phyloP scores from a whole-genome alignment of 2,888 invertebrate species.

The Epirrita christyi region DNA sequence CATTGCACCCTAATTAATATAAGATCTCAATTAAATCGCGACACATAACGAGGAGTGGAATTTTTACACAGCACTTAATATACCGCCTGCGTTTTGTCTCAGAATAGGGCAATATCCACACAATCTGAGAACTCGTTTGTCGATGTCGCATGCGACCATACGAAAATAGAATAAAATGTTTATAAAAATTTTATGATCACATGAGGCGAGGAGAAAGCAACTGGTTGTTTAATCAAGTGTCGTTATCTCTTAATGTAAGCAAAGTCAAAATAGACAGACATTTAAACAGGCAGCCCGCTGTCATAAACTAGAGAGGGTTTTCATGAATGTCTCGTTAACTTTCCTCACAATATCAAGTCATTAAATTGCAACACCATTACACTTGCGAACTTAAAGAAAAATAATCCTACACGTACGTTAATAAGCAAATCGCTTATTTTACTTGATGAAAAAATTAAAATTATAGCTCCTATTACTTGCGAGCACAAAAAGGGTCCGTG shows the following conservation, averaged over 20 bases:
- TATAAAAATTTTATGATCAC: slow-evolving; percentile 58
- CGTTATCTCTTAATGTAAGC: slow-evolving; percentile 37
- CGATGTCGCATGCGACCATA: slow-evolving; percentile 56
- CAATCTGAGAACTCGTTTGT: slow-evolving; percentile 71
- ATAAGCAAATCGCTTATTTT: slow-evolving; percentile 22
- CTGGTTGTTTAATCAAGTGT: slow-evolving; percentile 50
- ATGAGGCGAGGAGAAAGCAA: slow-evolving; percentile 52
- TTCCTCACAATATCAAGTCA: slow-evolving; percentile 13
- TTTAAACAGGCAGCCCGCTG: slow-evolving; percentile 23
- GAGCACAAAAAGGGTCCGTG: slow-evolving; percentile 49
- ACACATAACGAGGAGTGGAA: slow-evolving; percentile 78
- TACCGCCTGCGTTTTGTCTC: slow-evolving; percentile 66
- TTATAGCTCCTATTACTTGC: slow-evolving; percentile 37
- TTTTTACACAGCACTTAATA: slow-evolving; percentile 73
- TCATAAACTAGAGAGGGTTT: slow-evolving; percentile 25
- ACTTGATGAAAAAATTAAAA: slow-evolving; percentile 36
- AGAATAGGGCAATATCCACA: slow-evolving; percentile 69
- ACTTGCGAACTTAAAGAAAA: slow-evolving; percentile 13
- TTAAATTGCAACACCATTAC: slow-evolving; percentile 13
- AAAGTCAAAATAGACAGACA: slow-evolving; percentile 40
- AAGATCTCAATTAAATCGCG: slow-evolving; percentile 85
- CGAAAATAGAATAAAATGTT: slow-evolving; percentile 57
- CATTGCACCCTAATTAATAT: slow-evolving; percentile 83
- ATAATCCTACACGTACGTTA: slow-evolving; percentile 22
- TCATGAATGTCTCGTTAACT: slow-evolving; percentile 17